A percentile compares a stretch with the other conserved stretches of the same genome.
Conservation (phyloP, 2,888 invertebrate species). For the Temnothorax rugatulus region DNA sequence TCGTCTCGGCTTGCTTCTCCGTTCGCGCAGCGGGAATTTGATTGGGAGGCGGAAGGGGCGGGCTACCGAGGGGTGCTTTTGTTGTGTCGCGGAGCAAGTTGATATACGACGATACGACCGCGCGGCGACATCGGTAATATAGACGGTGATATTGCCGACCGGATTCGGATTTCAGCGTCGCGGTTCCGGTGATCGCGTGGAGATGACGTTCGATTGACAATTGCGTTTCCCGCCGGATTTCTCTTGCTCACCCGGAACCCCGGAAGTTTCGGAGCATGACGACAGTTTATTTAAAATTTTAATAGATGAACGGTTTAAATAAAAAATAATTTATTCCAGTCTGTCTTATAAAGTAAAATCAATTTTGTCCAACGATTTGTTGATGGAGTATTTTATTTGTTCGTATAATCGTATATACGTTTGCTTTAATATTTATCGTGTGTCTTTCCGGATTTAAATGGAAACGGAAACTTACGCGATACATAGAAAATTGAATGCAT, state of each 20-base stretch:
- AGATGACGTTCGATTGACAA: conserved; percentile 4
- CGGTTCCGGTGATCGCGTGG: neutral
- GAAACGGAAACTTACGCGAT: neutral
- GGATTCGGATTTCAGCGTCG: neutral
- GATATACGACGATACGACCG: too few species aligned
- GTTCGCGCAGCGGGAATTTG: neutral
- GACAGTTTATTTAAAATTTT: neutral
- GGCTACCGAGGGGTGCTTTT: neutral
- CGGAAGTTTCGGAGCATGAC: too few species aligned
- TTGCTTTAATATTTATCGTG: neutral
- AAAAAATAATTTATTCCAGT: neutral
- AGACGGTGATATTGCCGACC: neutral
- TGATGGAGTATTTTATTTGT: neutral
- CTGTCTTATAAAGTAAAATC: neutral
- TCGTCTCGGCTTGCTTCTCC: neutral
- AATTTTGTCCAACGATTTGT: neutral
- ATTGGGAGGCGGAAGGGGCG: neutral
- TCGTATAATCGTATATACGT: neutral
- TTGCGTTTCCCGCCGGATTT: conserved; percentile 31
- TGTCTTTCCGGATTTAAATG: neutral
- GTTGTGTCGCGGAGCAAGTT: neutral
- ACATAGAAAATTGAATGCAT: neutral
- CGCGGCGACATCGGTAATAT: neutral
- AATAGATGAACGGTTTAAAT: neutral
- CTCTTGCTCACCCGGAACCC: neutral